phyloP scores from a whole-genome alignment of 2,888 invertebrate genomes.

The Itoplectis maculator region DNA sequence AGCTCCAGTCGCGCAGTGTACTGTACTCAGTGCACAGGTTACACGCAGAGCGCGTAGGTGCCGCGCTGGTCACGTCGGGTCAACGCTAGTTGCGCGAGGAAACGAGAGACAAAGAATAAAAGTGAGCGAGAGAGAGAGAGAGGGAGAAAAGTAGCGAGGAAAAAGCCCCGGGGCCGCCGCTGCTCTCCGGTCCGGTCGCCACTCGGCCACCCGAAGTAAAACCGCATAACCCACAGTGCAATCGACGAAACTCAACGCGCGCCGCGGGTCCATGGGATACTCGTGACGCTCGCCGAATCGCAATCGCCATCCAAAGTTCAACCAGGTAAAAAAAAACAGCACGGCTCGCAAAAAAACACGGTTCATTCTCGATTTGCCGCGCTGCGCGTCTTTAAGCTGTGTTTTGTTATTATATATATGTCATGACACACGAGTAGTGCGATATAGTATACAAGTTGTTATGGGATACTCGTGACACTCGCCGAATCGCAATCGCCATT shows the following conservation, averaged over 20 bases:
- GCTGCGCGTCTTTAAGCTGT: too few species aligned
- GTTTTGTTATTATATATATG: too few species aligned
- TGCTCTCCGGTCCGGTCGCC: constrained; percentile 47
- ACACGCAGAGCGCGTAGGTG: constrained; percentile 34
- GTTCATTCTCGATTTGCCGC: too few species aligned
- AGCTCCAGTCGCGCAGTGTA: too few species aligned
- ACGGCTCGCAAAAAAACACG: too few species aligned
- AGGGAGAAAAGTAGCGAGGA: background rate
- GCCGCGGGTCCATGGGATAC: constrained; percentile 63
- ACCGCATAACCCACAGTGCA: constrained; percentile 25
- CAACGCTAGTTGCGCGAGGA: constrained; percentile 54
- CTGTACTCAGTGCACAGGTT: background rate
- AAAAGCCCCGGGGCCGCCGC: constrained; percentile 24
- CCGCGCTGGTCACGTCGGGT: constrained; percentile 63
- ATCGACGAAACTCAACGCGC: constrained; percentile 40
- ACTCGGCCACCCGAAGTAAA: constrained; percentile 1
- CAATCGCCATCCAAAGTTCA: constrained; percentile 55
- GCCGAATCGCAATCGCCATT: too few species aligned
- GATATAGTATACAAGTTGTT: too few species aligned
- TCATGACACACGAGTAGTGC: too few species aligned
- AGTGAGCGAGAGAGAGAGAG: too few species aligned
- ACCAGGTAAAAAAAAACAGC: constrained; percentile 49
- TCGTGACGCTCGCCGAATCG: constrained; percentile 59
- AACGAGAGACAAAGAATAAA: background rate
- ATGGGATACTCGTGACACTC: too few species aligned